Evolutionary conservation across 2,888 invertebrate species (phyloP), one percentile per base, ranked within the genome.

Genomic region (Flexamia atlantica): DNA sequence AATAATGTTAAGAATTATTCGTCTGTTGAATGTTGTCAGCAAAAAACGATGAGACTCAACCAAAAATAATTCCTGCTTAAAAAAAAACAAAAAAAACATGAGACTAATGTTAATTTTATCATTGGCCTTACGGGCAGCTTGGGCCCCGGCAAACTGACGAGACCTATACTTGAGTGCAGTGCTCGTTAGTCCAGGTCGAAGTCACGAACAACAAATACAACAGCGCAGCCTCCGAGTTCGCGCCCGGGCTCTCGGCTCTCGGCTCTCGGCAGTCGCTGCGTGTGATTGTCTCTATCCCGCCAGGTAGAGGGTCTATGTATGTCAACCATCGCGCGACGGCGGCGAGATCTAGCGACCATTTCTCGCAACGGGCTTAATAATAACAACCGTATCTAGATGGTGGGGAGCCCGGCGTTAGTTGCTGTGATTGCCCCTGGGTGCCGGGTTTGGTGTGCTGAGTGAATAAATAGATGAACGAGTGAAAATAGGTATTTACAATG

Each of bases 311-410:
- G 70, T 70, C 70, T 70, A 70, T 70, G 70, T 70, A 70, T 36
- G 40, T 70, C 70, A 36, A n/a, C 70, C 70, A 70, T 70, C 40
- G 70, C 40, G 70, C 17, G 32, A 68, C 57, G 57, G 57, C 20
- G 57, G 57, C 46, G 46, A 46, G 60, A 23, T 23, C 60, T 60
- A 60, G 60, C 28, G 60, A 2, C 68, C 32, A 68, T 32, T 23
- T 57, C 64, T 28, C 64, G 14, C 64, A 64, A 70, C n/a, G 30
- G 17, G 70, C 30, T 40, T 70, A 70, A 70, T 70, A 70, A 70
- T 23, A 40, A 70, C 70, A 36, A 70, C 70, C 28, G 23, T 20
- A 70, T 70, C 70, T 70, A 70, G 70, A 70, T 70, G 70, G 32
- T 20, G 20, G 20, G 30, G 28, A 28, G 25, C 28, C 30, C 25